Base-by-base conservation (phyloP, 2,113 vertebrate genomes). In the Labeo catla region DNA sequence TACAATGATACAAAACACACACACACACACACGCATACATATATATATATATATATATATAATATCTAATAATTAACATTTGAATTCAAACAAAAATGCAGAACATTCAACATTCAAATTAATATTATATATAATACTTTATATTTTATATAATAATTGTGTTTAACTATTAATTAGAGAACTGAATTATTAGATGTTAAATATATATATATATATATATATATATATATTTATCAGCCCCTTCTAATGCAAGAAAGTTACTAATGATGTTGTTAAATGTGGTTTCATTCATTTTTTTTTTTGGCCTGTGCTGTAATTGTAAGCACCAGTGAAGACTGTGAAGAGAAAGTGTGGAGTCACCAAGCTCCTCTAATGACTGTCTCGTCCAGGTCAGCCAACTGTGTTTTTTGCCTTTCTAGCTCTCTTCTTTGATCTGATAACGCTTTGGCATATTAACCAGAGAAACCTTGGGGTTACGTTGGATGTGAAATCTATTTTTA, bases 401-500 rank as follows among this genome's bases (percentile, higher is more conserved):
- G 28, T 28, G 28, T 39, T 54, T 78, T 57, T 61, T 19, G 16
- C 34, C 43, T 49, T 47, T 39, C 59, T 81, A 47, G 57, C 15
- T 80, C n/a, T 61, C 36, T 65, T 65, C 52, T 81, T n/a, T 61
- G 36, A 73, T 54, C 78, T 82, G 61, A 63, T 70, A 36, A 59
- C 21, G 80, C 49, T 50, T 50, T 28, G 65, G 66, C 52, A 49
- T 43, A 84, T 28, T 43, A 70, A 52, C 52, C 57, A 45, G 74
- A 73, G 21, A 83, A 52, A 43, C 65, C 57, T 39, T 10, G 19
- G 19, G 70, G 77, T 72, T 72, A 39, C 19, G 15, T 50, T 81
- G 61, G 83, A 76, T 85, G 61, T 83, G 68, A 87, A 85, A 82
- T 85, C 88, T 84, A 66, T 87, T 87, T 86, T 87, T 36, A 78